Evolutionary conservation across 2,888 invertebrate species (phyloP), one percentile per base, ranked within the genome.

Genomic region (Yponomeuta plumbellus): DNA sequence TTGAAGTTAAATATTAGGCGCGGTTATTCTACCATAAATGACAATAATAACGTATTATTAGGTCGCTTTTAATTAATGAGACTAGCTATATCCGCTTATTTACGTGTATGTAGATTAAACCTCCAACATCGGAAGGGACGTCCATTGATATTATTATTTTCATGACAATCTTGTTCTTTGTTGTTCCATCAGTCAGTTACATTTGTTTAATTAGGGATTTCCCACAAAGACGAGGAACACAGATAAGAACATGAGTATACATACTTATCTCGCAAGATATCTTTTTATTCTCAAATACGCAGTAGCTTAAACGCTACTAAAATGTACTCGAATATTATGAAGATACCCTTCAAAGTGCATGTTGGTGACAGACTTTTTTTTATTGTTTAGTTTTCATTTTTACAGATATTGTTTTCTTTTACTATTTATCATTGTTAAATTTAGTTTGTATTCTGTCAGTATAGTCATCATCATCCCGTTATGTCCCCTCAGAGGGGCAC

Each of bases 81-180:
- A 83, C 83, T 80, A 80, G 80, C 81, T 77, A 76, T 84, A 85
- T 85, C 86, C 85, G 79, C 72, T 70, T 69, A 68, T 72, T 61
- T 62, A 34, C 78, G 79, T 74, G 76, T 69, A 72, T 70, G 72
- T 74, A 69, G 72, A 71, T 70, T 52, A 72, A 77, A 78, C 66
- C 66, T 66, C n/a, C 39, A n/a, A 62, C 11, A n/a, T 63, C 44
- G 26, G n/a, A 61, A n/a, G 23, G 61, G 22, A 44, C 21, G 40
- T 22, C 13, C 8, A 13, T 21, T 22, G 20, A 21, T 22, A 63
- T 63, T 52, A 63, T 63, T 63, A 44, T 63, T 21, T 21, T 63
- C 17, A 62, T 34, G 20, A 20, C 39, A 26, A 26, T 62, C 11
- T 63, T 44, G 44, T 40, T 20, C 8, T 44, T 13, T 17, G 63